Evolutionary conservation across 2,113 vertebrate species (phyloP).

Genomic region (Orthonyx spaldingii): DNA sequence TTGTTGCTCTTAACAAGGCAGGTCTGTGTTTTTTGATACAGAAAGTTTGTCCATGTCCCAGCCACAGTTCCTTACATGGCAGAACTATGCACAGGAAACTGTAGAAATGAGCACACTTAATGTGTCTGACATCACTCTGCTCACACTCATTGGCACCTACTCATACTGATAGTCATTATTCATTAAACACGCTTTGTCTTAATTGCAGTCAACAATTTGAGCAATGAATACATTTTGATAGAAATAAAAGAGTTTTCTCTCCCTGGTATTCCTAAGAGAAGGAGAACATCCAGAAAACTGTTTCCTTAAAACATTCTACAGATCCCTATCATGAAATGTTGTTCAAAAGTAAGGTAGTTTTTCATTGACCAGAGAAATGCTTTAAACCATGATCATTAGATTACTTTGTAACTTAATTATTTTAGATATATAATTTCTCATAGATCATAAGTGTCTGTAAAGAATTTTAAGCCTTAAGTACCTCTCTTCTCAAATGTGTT

Average conservation of each 20-base stretch:
- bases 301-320: not conserved
- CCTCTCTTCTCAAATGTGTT: not conserved
- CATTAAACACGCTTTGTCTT: not conserved
- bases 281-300: not conserved
- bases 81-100: not conserved
- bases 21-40: not conserved
- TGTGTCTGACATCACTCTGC: not conserved
- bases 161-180: not conserved
- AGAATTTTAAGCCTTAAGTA: not conserved
- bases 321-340: not conserved
- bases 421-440: not conserved
- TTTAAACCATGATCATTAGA: not conserved
- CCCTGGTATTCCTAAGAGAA: not conserved
- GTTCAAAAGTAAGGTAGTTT: not conserved
- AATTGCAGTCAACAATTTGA: not conserved
- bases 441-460: not conserved
- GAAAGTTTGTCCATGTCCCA: not conserved
- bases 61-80: not conserved
- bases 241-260: not conserved
- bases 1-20: not conserved
- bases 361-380: not conserved
- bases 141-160: not conserved
- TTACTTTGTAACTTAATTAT: not conserved
- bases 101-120: not conserved
- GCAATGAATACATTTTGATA: not conserved